Percentiles rank a stretch among this genome's conserved stretches.
Evolutionary conservation across 2,797 vertebrate genomes (phyloP).

Genomic region (Ataeniobius toweri): DNA sequence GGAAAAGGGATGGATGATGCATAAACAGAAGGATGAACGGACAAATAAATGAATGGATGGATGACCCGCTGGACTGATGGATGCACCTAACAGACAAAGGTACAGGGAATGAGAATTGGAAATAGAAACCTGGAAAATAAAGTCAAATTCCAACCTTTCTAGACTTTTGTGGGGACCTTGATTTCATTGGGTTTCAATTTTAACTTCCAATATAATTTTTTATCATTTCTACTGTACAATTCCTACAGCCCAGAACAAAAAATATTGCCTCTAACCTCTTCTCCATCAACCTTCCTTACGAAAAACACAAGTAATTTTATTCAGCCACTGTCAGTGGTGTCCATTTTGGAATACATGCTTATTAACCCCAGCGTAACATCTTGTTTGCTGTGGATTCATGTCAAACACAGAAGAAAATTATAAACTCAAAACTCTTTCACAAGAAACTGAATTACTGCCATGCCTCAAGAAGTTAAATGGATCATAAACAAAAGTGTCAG

Average conservation of each 20-base stretch:
- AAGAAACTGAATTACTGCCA: conserved; percentile 42
- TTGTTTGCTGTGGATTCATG: conserved; percentile 57
- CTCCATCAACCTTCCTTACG: conserved; percentile 32
- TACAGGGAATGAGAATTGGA: neutral
- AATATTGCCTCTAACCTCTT: conserved; percentile 32
- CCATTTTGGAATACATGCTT: conserved; percentile 44
- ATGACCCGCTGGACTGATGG: no score
- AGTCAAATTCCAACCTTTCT: neutral
- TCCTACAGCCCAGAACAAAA: conserved; percentile 21
- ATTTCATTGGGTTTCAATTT: neutral
- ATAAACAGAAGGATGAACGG: no score
- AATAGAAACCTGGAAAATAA: neutral
- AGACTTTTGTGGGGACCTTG: neutral
- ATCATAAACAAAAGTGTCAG: conserved; percentile 29
- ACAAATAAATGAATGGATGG: no score
- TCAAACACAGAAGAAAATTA: conserved; percentile 60
- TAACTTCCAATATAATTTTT: conserved; percentile 7
- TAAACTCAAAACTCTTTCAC: conserved; percentile 51
- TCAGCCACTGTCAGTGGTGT: conserved; percentile 55
- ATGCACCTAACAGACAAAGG: neutral
- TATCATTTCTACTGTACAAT: neutral
- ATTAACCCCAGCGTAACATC: conserved; percentile 56
- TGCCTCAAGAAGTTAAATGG: conserved; percentile 33
- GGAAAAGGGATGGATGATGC: neutral
- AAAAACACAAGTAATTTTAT: conserved; percentile 57